Conservation (phyloP, 2,797 vertebrate species). For the Adrianichthys oophorus region DNA sequence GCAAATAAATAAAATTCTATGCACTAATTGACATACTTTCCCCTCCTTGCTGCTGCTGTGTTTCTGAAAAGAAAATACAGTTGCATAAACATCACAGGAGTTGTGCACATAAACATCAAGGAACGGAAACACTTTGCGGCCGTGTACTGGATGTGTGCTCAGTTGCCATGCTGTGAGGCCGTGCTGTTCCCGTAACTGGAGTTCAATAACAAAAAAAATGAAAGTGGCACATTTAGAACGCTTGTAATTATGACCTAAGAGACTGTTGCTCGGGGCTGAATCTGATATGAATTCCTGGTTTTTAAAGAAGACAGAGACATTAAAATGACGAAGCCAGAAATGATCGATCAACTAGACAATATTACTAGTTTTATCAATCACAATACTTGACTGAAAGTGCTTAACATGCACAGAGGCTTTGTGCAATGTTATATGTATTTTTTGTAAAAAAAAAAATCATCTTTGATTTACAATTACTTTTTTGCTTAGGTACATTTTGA, state of each 20-base stretch:
- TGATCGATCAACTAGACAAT: conserved; percentile 1
- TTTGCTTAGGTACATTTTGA: too few species aligned
- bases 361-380: too few species aligned
- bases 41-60: conserved; percentile 81
- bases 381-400: background rate
- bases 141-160: conserved; percentile 17
- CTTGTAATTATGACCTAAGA: conserved; percentile 21
- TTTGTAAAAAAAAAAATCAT: too few species aligned
- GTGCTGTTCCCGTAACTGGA: conserved; percentile 32
- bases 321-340: conserved; percentile 12
- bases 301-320: conserved; percentile 9
- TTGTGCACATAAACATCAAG: conserved; percentile 61
- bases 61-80: conserved; percentile 84
- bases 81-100: conserved; percentile 72
- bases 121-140: conserved; percentile 46
- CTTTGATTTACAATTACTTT: too few species aligned
- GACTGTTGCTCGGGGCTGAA: conserved; percentile 13
- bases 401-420: too few species aligned
- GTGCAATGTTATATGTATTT: too few species aligned
- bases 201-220: conserved; percentile 26
- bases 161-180: conserved; percentile 15
- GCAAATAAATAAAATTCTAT: conserved; percentile 61
- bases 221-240: conserved; percentile 28
- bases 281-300: conserved; percentile 3
- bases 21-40: conserved; percentile 81